phyloP scores from a whole-genome alignment of 2,797 vertebrate species.

The Coranthus polyacanthus region DNA sequence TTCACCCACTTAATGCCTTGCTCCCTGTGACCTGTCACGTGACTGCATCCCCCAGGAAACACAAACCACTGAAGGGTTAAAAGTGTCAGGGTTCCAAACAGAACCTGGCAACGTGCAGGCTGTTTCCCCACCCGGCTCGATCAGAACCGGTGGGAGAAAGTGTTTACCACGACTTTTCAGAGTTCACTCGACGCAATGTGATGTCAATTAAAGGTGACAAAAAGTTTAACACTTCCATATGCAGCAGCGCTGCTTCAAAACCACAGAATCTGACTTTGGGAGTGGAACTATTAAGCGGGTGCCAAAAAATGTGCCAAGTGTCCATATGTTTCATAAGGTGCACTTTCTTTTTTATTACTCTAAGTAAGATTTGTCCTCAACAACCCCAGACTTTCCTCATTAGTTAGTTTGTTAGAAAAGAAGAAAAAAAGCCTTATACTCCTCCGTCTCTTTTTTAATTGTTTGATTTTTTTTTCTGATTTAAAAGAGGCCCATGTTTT shows the following conservation, averaged over 20 bases:
- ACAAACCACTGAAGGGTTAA: not conserved
- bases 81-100: slow-evolving; percentile 8
- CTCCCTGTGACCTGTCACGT: too few relatives aligned
- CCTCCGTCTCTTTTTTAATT: slow-evolving; percentile 53
- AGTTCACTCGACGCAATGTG: slow-evolving; percentile 79
- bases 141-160: slow-evolving; percentile 47
- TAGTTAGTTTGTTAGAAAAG: slow-evolving; percentile 42
- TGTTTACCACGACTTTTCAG: slow-evolving; percentile 76
- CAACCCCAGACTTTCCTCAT: slow-evolving; percentile 64
- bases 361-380: slow-evolving; percentile 55
- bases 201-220: slow-evolving; percentile 89
- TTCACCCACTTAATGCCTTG: too few relatives aligned
- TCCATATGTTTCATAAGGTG: slow-evolving; percentile 79
- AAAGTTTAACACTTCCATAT: slow-evolving; percentile 84
- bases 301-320: slow-evolving; percentile 79
- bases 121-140: slow-evolving; percentile 16
- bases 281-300: slow-evolving; percentile 61
- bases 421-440: slow-evolving; percentile 6
- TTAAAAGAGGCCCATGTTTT: slow-evolving; percentile 61
- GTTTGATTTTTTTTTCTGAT: slow-evolving; percentile 32
- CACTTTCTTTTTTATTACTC: slow-evolving; percentile 56
- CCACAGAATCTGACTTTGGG: slow-evolving; percentile 72
- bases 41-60: too few relatives aligned
- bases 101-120: slow-evolving; percentile 15
- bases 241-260: slow-evolving; percentile 72